These are phyloP conservation scores for Ellobius talpinus DNA, from an alignment of 2,113 vertebrate genomes.

Conservation along the genomic window DNA sequence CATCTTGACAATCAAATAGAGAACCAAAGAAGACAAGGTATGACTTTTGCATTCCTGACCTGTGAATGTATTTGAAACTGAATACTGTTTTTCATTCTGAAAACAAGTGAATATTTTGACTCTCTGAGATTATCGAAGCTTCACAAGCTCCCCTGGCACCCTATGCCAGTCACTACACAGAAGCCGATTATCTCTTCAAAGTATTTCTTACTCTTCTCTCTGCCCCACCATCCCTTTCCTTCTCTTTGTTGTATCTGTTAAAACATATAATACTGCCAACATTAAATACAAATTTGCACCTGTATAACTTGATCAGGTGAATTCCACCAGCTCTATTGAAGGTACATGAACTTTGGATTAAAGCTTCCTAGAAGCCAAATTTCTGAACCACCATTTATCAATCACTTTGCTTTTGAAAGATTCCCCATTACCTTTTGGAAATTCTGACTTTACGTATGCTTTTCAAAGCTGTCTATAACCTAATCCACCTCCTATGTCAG, in stretches of 20 bases:
- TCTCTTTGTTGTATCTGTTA: slow-evolving; percentile 20
- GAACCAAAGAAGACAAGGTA: slow-evolving; percentile 3
- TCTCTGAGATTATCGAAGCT: neutral
- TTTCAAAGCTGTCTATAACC: neutral
- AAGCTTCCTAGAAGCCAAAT: slow-evolving; percentile 13
- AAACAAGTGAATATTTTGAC: neutral
- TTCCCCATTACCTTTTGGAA: neutral
- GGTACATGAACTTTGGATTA: neutral
- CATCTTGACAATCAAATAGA: slow-evolving; percentile 36
- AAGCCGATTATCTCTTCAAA: neutral
- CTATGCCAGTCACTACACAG: neutral
- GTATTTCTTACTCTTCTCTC: slow-evolving; percentile 1
- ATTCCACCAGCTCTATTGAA: slow-evolving; percentile 6
- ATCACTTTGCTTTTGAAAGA: neutral
- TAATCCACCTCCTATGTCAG: neutral
- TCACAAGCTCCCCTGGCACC: neutral
- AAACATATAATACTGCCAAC: neutral
- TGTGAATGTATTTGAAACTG: slow-evolving; percentile 12
- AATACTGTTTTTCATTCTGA: slow-evolving; percentile 31
- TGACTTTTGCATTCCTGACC: neutral
- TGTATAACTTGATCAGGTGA: neutral
- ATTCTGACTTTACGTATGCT: neutral
- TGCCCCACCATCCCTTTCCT: neutral
- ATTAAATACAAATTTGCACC: neutral
- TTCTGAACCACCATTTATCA: slow-evolving; percentile 6